phyloP scores from a whole-genome alignment of 35 echinoderm and acorn worm species.

The Nesometra sesokonis region DNA sequence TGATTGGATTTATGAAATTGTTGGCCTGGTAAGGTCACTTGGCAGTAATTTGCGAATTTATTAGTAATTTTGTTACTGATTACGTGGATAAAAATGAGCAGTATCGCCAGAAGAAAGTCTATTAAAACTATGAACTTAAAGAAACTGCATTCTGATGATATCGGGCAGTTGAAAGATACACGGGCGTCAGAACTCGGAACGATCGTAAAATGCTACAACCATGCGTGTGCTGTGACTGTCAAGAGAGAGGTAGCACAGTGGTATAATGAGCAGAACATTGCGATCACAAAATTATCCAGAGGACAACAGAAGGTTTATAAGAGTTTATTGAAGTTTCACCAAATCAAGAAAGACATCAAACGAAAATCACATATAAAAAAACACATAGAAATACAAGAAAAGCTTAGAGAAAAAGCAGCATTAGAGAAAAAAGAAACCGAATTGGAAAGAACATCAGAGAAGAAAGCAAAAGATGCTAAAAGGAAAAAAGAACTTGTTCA shows the following conservation, averaged over 20 bases:
- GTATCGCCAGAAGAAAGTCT: background rate
- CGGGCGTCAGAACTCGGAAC: constrained; percentile 41
- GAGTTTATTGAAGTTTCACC: constrained; percentile 26
- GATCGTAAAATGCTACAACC: constrained; percentile 35
- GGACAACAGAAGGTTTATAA: constrained; percentile 46
- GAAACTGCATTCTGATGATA: constrained; percentile 32
- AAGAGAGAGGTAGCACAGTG: constrained; percentile 47
- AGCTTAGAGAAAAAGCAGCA: constrained; percentile 44
- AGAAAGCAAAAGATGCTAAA: constrained; percentile 14
- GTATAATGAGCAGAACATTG: constrained; percentile 60
- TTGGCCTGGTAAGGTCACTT: too few relatives aligned
- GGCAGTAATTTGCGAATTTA: too few relatives aligned
- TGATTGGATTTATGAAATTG: too few relatives aligned
- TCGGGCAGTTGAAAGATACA: constrained; percentile 23
- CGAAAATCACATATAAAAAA: constrained; percentile 14
- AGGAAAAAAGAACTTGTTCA: background rate
- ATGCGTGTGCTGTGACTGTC: constrained; percentile 14
- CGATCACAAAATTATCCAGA: constrained; percentile 32
- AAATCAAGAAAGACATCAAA: constrained; percentile 53
- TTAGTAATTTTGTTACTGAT: too few relatives aligned
- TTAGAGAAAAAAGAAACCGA: constrained; percentile 32
- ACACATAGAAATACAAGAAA: constrained; percentile 31
- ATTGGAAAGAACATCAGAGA: constrained; percentile 4
- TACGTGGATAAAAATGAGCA: background rate
- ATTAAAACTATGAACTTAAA: background rate